Percentiles rank a stretch among this genome's conserved stretches.
Conservation (phyloP, 2,797 vertebrate species). For the Lepus townsendii region DNA sequence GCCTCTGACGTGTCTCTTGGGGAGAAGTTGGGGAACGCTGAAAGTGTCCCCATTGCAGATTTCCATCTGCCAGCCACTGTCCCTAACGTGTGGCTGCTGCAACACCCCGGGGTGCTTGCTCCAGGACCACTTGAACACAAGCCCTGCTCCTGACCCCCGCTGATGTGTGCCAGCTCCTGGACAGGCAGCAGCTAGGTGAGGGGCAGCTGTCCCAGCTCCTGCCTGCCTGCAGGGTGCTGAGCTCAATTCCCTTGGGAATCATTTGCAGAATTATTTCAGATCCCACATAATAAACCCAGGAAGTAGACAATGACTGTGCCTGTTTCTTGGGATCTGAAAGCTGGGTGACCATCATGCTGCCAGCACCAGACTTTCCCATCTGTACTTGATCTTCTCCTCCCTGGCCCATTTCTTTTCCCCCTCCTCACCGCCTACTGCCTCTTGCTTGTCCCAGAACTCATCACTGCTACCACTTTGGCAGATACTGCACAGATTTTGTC, state of each 20-base stretch:
- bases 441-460: background rate
- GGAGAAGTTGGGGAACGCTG: background rate
- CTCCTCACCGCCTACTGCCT: background rate
- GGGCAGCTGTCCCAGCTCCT: background rate
- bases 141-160: background rate
- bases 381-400: no score
- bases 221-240: background rate
- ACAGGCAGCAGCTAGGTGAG: background rate
- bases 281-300: background rate
- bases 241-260: background rate
- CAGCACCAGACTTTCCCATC: background rate
- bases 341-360: background rate
- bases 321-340: background rate
- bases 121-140: background rate
- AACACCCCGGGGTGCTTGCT: background rate
- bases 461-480: conserved; percentile 18
- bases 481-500: background rate
- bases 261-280: background rate
- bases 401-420: background rate
- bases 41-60: no score
- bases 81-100: rapidly evolving
- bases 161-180: background rate
- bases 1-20: background rate
- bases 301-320: background rate
- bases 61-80: background rate